These are phyloP conservation scores for Cerceris rybyensis DNA, from an alignment of 2,888 invertebrate genomes.

Conservation along the genomic window DNA sequence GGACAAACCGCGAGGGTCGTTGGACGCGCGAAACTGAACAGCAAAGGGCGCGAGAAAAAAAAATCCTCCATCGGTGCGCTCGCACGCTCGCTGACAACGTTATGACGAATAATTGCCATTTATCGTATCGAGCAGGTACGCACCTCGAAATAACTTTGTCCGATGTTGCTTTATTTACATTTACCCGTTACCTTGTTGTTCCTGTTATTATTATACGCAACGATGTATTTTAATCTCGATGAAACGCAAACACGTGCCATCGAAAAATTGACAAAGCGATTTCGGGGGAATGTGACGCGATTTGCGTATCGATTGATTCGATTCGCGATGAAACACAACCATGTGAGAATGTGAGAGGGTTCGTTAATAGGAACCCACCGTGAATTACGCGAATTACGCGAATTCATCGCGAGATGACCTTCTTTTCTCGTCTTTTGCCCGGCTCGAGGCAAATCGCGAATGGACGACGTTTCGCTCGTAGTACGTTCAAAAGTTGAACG, in stretches of 20 bases:
- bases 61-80: neutral
- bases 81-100: slow-evolving; percentile 3
- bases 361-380: too few species aligned
- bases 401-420: neutral
- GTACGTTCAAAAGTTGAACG: slow-evolving; percentile 35
- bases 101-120: slow-evolving; percentile 21
- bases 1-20: neutral
- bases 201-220: slow-evolving; percentile 7
- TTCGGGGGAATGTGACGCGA: neutral
- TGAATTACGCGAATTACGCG: neutral
- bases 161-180: slow-evolving; percentile 12
- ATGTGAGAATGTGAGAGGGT: too few species aligned
- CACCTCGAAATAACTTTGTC: slow-evolving; percentile 13
- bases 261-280: neutral
- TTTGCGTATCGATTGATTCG: neutral
- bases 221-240: slow-evolving; percentile 10
- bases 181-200: neutral
- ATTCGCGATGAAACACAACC: neutral
- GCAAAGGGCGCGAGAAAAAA: neutral
- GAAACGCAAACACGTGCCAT: neutral
- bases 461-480: slow-evolving; percentile 11
- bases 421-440: slow-evolving; percentile 2
- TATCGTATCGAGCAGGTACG: slow-evolving; percentile 1
- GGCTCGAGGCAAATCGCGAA: slow-evolving; percentile 11
- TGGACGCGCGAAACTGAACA: neutral